Conservation (phyloP, 1,140 invertebrate genomes). For the Dendroctonus ponderosae region DNA sequence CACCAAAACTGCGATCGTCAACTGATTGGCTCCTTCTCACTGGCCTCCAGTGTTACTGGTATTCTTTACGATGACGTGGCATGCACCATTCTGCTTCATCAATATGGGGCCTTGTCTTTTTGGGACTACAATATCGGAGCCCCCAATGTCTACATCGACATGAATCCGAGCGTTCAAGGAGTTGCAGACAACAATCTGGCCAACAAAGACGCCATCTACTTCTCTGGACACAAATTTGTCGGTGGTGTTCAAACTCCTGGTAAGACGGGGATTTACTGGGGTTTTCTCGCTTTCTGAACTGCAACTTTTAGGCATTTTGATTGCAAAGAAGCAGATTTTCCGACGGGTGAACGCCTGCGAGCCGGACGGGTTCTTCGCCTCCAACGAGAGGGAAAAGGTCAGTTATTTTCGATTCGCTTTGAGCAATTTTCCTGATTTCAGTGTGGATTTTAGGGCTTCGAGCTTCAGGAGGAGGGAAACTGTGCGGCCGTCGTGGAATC, state of each 20-base stretch:
- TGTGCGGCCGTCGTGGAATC: constrained; percentile 81
- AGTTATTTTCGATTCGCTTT: constrained; percentile 8
- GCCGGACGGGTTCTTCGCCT: constrained; percentile 48
- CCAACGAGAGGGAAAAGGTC: constrained; percentile 47
- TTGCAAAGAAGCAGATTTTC: constrained; percentile 68
- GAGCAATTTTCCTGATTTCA: neutral
- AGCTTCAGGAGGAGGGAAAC: constrained; percentile 81
- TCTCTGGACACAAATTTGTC: constrained; percentile 88
- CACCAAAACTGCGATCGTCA: constrained; percentile 57
- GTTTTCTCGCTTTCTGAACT: neutral
- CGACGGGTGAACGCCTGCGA: constrained; percentile 46
- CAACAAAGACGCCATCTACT: constrained; percentile 86
- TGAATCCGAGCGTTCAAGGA: constrained; percentile 70
- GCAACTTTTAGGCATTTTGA: constrained; percentile 57
- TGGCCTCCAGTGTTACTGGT: constrained; percentile 88
- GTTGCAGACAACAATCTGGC: constrained; percentile 43
- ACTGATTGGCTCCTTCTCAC: constrained; percentile 84
- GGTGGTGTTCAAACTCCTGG: constrained; percentile 85
- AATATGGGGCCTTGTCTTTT: constrained; percentile 77
- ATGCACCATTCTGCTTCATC: constrained; percentile 77
- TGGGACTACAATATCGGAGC: constrained; percentile 91
- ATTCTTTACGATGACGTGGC: constrained; percentile 79
- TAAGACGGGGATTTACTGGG: constrained; percentile 38
- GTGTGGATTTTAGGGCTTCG: constrained; percentile 44
- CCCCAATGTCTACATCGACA: constrained; percentile 77